These are phyloP conservation scores for Taxidea taxus DNA, from an alignment of 2,113 vertebrate species.

Conservation along the genomic window DNA sequence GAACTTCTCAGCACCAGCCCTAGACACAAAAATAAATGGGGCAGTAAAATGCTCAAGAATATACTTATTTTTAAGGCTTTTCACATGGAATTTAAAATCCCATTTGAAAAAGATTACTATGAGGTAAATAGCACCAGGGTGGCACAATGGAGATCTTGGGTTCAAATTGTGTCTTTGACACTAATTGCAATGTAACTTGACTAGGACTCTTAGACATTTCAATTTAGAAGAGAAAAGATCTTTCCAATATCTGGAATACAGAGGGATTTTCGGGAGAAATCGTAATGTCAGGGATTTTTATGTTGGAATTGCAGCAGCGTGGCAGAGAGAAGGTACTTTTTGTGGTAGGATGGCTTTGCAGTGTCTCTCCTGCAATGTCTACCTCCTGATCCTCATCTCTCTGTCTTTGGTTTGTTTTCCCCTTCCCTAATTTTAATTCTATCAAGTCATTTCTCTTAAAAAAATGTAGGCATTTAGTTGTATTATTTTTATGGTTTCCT, in stretches of 20 bases:
- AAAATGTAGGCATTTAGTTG: background rate
- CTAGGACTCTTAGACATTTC: background rate
- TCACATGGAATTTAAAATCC: background rate
- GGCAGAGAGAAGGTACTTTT: background rate
- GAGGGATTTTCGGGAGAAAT: background rate
- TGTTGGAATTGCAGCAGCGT: background rate
- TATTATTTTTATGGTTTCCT: background rate
- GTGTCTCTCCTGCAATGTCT: background rate
- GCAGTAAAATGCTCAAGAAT: background rate
- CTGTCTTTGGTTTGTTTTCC: background rate
- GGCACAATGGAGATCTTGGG: background rate
- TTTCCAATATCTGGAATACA: background rate
- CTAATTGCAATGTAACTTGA: background rate
- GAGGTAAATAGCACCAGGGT: background rate
- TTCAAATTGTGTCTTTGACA: background rate
- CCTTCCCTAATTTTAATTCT: background rate
- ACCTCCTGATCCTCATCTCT: background rate
- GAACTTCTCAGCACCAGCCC: background rate
- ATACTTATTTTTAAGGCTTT: background rate
- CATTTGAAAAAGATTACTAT: background rate
- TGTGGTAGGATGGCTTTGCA: background rate
- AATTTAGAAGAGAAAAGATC: background rate
- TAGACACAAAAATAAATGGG: slow-evolving; percentile 13
- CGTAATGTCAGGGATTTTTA: background rate
- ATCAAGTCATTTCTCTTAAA: background rate